Base-by-base conservation (phyloP, 2,113 vertebrate species). In the Benitochromis conjunctus region DNA sequence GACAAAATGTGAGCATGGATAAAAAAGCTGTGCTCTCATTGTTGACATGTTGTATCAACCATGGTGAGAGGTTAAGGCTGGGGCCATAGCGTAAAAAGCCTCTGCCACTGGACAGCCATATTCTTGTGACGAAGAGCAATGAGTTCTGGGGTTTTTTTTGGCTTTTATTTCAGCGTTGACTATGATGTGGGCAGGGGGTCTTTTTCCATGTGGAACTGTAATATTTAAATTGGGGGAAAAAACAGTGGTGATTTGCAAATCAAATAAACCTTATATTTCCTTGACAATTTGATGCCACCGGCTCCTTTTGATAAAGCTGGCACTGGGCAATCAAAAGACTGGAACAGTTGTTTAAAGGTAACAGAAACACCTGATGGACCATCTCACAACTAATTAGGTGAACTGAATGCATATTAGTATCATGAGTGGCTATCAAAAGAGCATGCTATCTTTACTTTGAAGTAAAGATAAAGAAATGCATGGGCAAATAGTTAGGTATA, bases 1-100 rank as follows among this genome's bases (percentile, higher is more conserved):
- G 79, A 77, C 60, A 89, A 85, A 43, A 82, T 82, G 81, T 81
- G 74, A 84, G 81, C 56, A 51, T 79, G 82, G 84, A 87, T 89
- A 74, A 91, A 94, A 34, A 91, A 84, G 60, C 84, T 96, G 95
- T 97, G 96, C 96, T 96, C 95, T 96, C 94, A 96, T 96, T 96
- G 96, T 96, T 97, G 96, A 97, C 97, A 97, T 96, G 96, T 85
- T 97, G 96, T 95, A 96, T 96, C 97, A 96, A 96, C 95, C 94
- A 94, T 94, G 95, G 95, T 96, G 96, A 97, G 96, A 97, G 97
- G 96, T 97, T 96, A 96, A 96, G 57, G 46, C 85, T 66, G 55
- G 18, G 82, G 69, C 94, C 95, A 18, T 80, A 38, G 57, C 16
- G 19, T 7, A 46, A 43, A 84, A 60, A 57, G 26, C 46, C 29